phyloP scores from a whole-genome alignment of 2,888 invertebrate genomes.

The Tridacna crocea region DNA sequence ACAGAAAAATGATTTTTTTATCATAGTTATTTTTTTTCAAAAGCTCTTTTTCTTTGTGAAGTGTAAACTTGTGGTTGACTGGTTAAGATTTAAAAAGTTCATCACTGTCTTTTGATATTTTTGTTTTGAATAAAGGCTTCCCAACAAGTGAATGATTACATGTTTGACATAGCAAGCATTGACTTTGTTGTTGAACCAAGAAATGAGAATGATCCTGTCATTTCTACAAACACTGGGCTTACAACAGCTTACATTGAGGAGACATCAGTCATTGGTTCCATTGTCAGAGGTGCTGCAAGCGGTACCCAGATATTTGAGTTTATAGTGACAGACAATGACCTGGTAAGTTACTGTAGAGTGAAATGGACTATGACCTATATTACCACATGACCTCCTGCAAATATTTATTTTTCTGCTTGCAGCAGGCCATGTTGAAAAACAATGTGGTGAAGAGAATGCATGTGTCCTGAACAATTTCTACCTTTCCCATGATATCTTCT shows the following conservation, averaged over 20 bases:
- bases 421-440: no score
- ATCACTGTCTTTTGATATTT: no score
- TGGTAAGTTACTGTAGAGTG: constrained; percentile 60
- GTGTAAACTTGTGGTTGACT: no score
- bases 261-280: constrained; percentile 48
- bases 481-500: no score
- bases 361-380: not conserved
- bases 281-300: constrained; percentile 35
- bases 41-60: no score
- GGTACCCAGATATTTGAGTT: constrained; percentile 51
- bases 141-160: constrained; percentile 35
- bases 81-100: no score
- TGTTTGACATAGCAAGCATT: constrained; percentile 56
- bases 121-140: constrained; percentile 8
- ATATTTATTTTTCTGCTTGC: no score
- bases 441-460: no score
- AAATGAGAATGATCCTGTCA: constrained; percentile 61
- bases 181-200: constrained; percentile 53
- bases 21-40: no score
- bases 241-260: constrained; percentile 70
- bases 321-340: constrained; percentile 67
- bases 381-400: no score
- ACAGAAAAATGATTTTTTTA: no score
- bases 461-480: no score
- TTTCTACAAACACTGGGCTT: constrained; percentile 40